Conservation (phyloP, 64 coral and sea anemone genomes). For the Hydrozoanthus tunicans region DNA sequence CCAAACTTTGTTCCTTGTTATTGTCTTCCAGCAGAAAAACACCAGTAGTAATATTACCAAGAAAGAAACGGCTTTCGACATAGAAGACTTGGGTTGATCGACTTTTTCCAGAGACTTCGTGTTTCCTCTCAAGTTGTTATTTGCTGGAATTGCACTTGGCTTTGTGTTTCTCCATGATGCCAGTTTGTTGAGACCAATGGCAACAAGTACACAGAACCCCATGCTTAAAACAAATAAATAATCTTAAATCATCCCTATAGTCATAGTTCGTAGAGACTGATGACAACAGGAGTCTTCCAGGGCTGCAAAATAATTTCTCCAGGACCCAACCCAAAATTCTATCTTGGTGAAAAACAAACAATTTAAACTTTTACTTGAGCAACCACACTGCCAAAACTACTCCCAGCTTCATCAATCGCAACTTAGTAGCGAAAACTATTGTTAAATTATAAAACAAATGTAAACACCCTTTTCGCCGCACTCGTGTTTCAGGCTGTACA, state of each 20-base stretch:
- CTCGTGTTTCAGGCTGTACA: no score
- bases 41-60: conserved; percentile 49
- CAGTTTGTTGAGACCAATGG: conserved; percentile 72
- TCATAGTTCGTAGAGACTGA: not conserved
- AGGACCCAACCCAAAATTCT: no score
- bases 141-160: not conserved
- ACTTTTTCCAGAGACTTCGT: not conserved
- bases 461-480: no score
- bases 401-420: no score
- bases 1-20: conserved; percentile 75
- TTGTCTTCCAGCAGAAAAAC: conserved; percentile 85
- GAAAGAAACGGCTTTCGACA: not conserved
- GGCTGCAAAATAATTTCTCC: no score
- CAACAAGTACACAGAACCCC: conserved; percentile 84
- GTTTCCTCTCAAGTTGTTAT: not conserved
- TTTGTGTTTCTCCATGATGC: not conserved
- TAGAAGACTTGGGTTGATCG: not conserved
- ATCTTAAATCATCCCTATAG: not conserved
- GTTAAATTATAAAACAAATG: no score
- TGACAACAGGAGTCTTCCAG: no score
- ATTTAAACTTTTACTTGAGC: no score
- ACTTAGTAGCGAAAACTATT: no score
- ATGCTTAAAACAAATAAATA: conserved; percentile 56
- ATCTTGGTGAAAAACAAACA: no score
- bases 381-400: no score